Percentiles rank a stretch among this genome's conserved stretches.
Evolutionary conservation across 2,888 invertebrate genomes (phyloP).

Genomic region (Ernsta delagoae): DNA sequence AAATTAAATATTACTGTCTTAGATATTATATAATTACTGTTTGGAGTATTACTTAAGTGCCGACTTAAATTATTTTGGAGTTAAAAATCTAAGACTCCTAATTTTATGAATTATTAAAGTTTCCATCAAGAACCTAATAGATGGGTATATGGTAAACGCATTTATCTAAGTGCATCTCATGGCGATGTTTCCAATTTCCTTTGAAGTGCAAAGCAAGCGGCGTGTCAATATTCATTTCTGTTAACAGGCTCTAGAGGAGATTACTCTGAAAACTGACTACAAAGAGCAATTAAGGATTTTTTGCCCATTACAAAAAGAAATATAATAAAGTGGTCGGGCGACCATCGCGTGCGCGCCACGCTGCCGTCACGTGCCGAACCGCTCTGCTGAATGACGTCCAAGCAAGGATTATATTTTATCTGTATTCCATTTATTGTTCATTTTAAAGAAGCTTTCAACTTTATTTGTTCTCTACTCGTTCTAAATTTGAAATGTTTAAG

Average conservation of each 20-base stretch:
- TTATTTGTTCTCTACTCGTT: conserved; percentile 25
- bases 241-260: conserved; percentile 60
- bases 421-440: conserved; percentile 35
- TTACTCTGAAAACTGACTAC: conserved; percentile 57
- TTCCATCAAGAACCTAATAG: no score
- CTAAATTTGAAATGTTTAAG: conserved; percentile 19
- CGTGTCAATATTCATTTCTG: conserved; percentile 54
- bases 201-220: conserved; percentile 38
- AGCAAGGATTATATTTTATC: conserved; percentile 43
- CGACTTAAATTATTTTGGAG: no score
- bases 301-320: conserved; percentile 59
- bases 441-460: conserved; percentile 33
- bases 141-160: no score
- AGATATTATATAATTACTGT: no score
- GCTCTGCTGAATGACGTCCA: conserved; percentile 21
- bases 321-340: conserved; percentile 50
- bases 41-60: no score
- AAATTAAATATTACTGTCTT: no score
- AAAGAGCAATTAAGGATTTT: conserved; percentile 69
- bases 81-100: no score
- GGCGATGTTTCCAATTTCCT: conserved; percentile 36
- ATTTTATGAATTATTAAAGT: no score
- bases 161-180: neutral
- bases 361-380: conserved; percentile 39
- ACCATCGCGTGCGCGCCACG: conserved; percentile 51